phyloP scores from a whole-genome alignment of 2,888 invertebrate species.

The Rhingia rostrata region DNA sequence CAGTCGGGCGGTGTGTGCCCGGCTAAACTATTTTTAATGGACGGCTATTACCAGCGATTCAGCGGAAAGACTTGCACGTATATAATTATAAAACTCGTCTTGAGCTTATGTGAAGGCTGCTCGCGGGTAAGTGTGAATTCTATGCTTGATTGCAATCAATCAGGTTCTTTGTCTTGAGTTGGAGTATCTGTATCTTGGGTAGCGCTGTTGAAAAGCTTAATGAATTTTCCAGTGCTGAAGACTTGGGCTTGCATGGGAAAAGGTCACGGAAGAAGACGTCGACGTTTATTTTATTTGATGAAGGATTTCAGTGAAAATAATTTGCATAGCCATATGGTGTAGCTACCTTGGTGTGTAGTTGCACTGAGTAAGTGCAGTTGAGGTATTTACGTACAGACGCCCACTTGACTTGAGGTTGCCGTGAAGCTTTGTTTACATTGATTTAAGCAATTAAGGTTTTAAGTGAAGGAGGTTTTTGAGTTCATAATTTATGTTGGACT shows the following conservation, averaged over 20 bases:
- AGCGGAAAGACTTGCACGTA: constrained; percentile 30
- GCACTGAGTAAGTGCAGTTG: background rate
- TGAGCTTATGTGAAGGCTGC: background rate
- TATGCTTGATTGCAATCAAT: constrained; percentile 53
- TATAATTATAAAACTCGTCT: constrained; percentile 46
- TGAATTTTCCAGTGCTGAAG: background rate
- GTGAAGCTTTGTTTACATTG: no score
- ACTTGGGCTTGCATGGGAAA: constrained; percentile 12
- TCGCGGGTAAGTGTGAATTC: constrained; percentile 45
- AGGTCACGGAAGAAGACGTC: constrained; percentile 5
- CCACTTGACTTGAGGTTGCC: no score
- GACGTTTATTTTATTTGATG: background rate
- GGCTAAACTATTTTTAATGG: constrained; percentile 60
- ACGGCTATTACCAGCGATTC: constrained; percentile 27
- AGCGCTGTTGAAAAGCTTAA: constrained; percentile 35
- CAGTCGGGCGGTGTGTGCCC: constrained; percentile 22
- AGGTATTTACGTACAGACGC: no score
- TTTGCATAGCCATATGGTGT: constrained; percentile 24
- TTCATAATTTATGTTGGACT: no score
- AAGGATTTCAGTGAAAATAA: constrained; percentile 9
- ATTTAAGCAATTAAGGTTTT: no score
- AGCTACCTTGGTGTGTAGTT: background rate
- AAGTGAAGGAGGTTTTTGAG: no score
- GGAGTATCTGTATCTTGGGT: constrained; percentile 23
- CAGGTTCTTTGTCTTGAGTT: constrained; percentile 52